Conservation (phyloP, 2,888 invertebrate species). For the Volucella inflata region DNA sequence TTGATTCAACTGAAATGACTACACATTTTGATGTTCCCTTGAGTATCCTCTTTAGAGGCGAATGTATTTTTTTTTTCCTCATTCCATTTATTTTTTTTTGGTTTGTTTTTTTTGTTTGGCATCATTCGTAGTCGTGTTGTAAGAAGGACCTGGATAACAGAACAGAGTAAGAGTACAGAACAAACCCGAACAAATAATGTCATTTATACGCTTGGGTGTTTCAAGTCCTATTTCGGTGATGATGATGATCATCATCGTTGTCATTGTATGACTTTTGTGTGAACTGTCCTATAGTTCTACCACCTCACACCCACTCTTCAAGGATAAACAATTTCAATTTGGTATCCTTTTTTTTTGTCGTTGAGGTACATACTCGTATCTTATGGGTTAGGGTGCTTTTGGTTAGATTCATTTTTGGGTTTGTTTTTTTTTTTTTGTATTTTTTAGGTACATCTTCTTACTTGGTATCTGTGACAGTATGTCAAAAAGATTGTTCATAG, state of each 20-base stretch:
- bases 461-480: conserved; percentile 35
- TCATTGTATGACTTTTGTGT: conserved; percentile 45
- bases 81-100: background rate
- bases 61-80: conserved; percentile 8
- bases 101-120: background rate
- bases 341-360: conserved; percentile 29
- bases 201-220: conserved; percentile 61
- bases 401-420: conserved; percentile 2
- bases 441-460: background rate
- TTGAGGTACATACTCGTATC: background rate
- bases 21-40: conserved; percentile 18
- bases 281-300: background rate
- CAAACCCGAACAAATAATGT: conserved; percentile 61
- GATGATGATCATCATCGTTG: conserved; percentile 43
- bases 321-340: conserved; percentile 66
- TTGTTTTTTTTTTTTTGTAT: background rate
- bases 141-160: conserved; percentile 32
- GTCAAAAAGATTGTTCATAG: conserved; percentile 64
- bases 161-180: conserved; percentile 22
- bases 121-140: background rate
- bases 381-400: background rate
- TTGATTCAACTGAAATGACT: conserved; percentile 63
- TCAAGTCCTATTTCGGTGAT: conserved; percentile 52
- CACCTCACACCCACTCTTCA: background rate
- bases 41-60: conserved; percentile 8